These are phyloP conservation scores for Entomyzon cyanotis DNA, from an alignment of 2,113 vertebrate genomes.

Conservation along the genomic window DNA sequence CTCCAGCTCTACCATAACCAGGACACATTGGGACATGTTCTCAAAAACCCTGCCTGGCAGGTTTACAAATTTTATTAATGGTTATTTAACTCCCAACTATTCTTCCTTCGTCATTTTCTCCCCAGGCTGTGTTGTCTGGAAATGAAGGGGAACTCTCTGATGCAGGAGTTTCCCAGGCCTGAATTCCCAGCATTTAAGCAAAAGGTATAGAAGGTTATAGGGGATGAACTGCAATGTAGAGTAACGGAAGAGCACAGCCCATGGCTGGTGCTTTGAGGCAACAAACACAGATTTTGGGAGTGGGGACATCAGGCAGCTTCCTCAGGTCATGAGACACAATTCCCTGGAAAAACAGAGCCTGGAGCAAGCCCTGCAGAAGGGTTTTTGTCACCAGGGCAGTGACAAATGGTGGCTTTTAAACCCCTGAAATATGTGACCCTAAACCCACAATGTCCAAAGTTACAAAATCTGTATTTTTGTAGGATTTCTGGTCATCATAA, in stretches of 20 bases:
- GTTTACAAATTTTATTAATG: background rate
- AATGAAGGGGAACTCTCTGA: background rate
- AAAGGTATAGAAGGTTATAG: background rate
- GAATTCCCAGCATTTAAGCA: background rate
- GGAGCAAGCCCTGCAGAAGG: background rate
- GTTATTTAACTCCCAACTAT: background rate
- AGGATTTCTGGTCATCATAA: background rate
- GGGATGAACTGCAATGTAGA: background rate
- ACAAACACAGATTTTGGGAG: background rate
- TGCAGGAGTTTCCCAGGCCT: background rate
- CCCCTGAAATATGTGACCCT: background rate
- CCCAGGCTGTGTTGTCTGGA: background rate
- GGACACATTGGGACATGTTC: background rate
- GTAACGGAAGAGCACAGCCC: background rate
- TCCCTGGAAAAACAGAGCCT: background rate
- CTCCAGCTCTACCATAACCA: background rate
- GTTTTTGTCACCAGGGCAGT: background rate
- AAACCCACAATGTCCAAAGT: background rate
- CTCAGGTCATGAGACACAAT: background rate
- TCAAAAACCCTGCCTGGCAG: background rate
- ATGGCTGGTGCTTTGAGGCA: fast-evolving
- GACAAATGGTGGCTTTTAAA: background rate
- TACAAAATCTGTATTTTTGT: background rate
- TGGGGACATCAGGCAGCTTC: background rate
- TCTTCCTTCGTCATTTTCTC: background rate